Percentiles rank a stretch among this genome's conserved stretches.
Evolutionary conservation across 35 echinoderm and acorn worm species (phyloP).

Genomic region (Ophiothrix spiculata): DNA sequence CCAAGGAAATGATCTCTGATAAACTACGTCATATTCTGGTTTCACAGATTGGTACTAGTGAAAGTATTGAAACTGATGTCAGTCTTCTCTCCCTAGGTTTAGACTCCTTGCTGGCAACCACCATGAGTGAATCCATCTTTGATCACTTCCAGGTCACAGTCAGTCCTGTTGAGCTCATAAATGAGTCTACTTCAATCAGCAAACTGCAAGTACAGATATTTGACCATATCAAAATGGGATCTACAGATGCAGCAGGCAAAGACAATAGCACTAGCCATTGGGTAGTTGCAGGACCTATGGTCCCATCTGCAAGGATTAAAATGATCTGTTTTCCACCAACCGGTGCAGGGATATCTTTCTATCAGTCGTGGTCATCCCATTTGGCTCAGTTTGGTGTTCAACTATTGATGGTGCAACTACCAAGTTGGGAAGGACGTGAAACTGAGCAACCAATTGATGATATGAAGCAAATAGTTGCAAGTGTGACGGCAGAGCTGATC

Average conservation of each 20-base stretch:
- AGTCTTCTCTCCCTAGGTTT: constrained; percentile 28
- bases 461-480: constrained; percentile 6
- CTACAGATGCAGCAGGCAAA: background rate
- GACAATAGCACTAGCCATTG: background rate
- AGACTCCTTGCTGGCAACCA: constrained; percentile 31
- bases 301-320: background rate
- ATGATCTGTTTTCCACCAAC: constrained; percentile 27
- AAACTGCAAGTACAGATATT: background rate
- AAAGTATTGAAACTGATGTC: background rate
- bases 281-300: background rate
- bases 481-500: background rate
- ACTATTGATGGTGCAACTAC: constrained; percentile 26
- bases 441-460: constrained; percentile 7
- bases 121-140: constrained; percentile 13
- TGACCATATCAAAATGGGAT: background rate
- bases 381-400: constrained; percentile 11
- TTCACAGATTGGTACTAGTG: constrained; percentile 12
- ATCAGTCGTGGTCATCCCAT: background rate
- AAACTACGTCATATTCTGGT: background rate
- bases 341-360: constrained; percentile 30
- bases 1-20: background rate
- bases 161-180: constrained; percentile 20
- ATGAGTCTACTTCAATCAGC: constrained; percentile 15
- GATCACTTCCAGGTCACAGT: constrained; percentile 15
- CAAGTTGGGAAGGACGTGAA: constrained; percentile 48